Evolutionary conservation across 2,113 vertebrate species (phyloP), one percentile per base, ranked within the genome.

Genomic region (Albula goreensis): DNA sequence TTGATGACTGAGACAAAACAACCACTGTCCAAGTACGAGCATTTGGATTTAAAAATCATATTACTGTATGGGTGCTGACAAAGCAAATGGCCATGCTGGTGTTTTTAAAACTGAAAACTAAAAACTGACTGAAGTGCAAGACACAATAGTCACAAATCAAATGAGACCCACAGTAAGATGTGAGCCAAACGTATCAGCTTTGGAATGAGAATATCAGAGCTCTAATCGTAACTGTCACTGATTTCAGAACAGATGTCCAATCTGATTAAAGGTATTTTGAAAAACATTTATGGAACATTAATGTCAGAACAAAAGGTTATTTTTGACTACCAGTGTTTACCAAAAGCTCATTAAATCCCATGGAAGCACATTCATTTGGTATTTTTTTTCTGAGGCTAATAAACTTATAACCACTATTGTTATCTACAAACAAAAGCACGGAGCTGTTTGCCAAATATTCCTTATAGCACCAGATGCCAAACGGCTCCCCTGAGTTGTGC

Each of bases 401-500:
- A 10, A 1, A 31, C 9, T 74, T 74, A 25, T 1, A 31, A n/a
- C 60, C 3, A n/a, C 9, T 9, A 74, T 31, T n/a, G 7, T 74
- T 74, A 74, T n/a, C 70, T 74, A 9, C 25, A 3, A 25, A 70
- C 7, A 6, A n/a, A 70, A 22, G 63, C 19, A 70, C n/a, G 63
- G 12, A 60, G 4, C 63, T 13, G 31, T 4, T 5, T 0, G 5
- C 10, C 85, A 85, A 83, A 52, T 86, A 86, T 90, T 90, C 84
- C 74, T 41, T 87, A 79, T 86, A 85, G 77, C 79, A 81, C 63
- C 83, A 49, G 31, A 57, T 86, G 83, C 50, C 83, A 63, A 81
- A 78, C 74, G 60, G 66, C 13, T 81, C 78, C 56, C 70, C 51
- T 48, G n/a, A 83, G 80, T 88, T 89, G 86, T 63, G 86, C 83